Base-by-base conservation (phyloP, 2,888 invertebrate genomes). In the Euproctis similis region DNA sequence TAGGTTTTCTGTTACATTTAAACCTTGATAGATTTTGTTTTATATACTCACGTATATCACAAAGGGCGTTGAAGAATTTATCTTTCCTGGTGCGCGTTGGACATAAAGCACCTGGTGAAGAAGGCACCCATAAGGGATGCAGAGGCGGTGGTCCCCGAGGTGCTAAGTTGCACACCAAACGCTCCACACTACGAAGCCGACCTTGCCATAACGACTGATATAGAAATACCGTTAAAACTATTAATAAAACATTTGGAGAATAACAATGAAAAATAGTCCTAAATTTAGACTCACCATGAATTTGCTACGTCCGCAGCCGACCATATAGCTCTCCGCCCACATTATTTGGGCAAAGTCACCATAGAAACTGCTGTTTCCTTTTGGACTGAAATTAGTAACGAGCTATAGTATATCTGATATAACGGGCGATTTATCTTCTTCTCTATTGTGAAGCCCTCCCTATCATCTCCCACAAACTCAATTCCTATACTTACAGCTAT, bases 161-260 rank as follows among this genome's bases (percentile, higher is more conserved):
- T 0, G 78, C 72, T 17, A 81, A 53, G 53, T 82, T 82, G 44
- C 82, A 82, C 2, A 82, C 82, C 21, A 82, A 39, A 0, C 82
- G 62, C 40, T 75, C 77, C n/a, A 81, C 73, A 11, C 57, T 72
- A 2, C 75, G 67, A 0, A 66, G 37, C 1, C 76, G 74, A 1
- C 64, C 77, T 23, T 59, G 54, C 50, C 49, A 49, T 2, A 44
- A 38, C 1, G 58, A 36, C 62, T 61, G 16, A 12, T 4, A 11
- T 24, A 13, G 8, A 6, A 16, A 6, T 7, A 16, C 26, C n/a
- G n/a, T 14, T 6, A 14, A 14, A 14, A 14, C 23, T 8, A 13
- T 24, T 18, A 19, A 11, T 9, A 3, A 21, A 8, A 8, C 7
- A 21, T 3, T 8, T 8, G 7, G 10, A 9, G 9, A 21, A 8